Conservation (phyloP, 1,140 invertebrate species). For the Helicoverpa zea region DNA sequence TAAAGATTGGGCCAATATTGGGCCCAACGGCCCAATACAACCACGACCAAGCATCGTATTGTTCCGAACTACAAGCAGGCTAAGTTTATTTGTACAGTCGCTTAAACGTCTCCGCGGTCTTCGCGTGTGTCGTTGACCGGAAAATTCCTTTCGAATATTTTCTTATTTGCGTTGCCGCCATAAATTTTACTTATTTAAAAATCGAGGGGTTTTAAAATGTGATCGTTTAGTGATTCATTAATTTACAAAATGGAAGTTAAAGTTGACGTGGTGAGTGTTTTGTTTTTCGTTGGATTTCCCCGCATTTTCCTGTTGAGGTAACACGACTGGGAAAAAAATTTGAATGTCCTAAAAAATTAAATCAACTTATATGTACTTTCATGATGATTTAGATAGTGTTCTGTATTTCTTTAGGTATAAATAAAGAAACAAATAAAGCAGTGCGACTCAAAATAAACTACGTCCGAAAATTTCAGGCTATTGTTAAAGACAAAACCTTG, state of each 20-base stretch:
- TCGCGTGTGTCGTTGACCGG: conserved; percentile 56
- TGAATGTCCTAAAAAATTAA: neutral
- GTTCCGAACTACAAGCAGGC: conserved; percentile 29
- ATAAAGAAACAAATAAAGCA: too few relatives aligned
- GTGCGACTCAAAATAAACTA: too few relatives aligned
- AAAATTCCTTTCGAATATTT: conserved; percentile 44
- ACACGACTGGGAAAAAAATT: neutral
- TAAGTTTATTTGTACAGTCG: conserved; percentile 57
- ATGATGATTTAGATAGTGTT: too few relatives aligned
- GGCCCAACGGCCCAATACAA: conserved; percentile 3
- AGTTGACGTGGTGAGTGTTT: conserved; percentile 75
- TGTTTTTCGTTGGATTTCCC: neutral
- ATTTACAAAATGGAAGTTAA: conserved; percentile 72
- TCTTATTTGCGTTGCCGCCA: conserved; percentile 24
- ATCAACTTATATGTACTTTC: too few relatives aligned
- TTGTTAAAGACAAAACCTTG: too few relatives aligned
- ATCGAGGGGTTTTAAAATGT: conserved; percentile 39
- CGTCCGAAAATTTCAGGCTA: too few relatives aligned
- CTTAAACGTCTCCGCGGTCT: conserved; percentile 52
- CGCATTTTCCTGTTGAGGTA: neutral
- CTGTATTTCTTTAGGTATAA: too few relatives aligned
- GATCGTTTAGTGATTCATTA: neutral
- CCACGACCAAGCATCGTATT: neutral
- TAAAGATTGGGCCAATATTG: conserved; percentile 7
- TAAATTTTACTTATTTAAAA: conserved; percentile 4